Evolutionary conservation across 2,888 invertebrate genomes (phyloP).

Genomic region (Hipparchia semele): DNA sequence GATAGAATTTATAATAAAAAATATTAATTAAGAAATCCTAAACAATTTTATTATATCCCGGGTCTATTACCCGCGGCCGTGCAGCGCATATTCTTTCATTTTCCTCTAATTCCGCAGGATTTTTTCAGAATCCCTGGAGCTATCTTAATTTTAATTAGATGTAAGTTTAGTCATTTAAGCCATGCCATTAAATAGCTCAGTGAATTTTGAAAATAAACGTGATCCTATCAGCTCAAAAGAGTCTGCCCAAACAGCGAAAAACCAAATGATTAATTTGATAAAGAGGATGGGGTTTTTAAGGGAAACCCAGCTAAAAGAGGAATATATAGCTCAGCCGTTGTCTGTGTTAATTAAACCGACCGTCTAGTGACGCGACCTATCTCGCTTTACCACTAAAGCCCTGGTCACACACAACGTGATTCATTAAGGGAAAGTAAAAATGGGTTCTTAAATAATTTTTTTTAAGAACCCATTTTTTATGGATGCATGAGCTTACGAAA

Average conservation of each 20-base stretch:
- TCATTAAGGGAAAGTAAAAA: slow-evolving; percentile 5
- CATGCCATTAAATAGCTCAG: too few species aligned
- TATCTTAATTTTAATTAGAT: too few species aligned
- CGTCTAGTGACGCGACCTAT: slow-evolving; percentile 15
- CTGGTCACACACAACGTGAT: neutral
- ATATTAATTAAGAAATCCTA: too few species aligned
- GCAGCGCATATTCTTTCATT: too few species aligned
- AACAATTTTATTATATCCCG: too few species aligned
- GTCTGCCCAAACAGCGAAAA: neutral
- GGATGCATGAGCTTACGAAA: neutral
- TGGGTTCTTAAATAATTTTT: neutral
- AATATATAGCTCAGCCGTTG: slow-evolving; percentile 4
- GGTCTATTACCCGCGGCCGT: too few species aligned
- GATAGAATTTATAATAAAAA: neutral
- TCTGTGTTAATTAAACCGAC: slow-evolving; percentile 16
- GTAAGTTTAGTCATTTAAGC: too few species aligned
- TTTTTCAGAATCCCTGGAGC: neutral
- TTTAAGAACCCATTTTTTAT: too few species aligned
- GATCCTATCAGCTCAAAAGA: neutral
- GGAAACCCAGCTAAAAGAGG: neutral
- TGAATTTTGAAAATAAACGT: neutral
- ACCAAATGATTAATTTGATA: neutral
- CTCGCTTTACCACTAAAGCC: slow-evolving; percentile 13
- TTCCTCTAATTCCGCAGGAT: neutral
- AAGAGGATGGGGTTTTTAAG: neutral